These are phyloP conservation scores for Aurelia coerulea DNA, from an alignment of 30 jellyfish, hydroid and myxozoan genomes.

Conservation along the genomic window DNA sequence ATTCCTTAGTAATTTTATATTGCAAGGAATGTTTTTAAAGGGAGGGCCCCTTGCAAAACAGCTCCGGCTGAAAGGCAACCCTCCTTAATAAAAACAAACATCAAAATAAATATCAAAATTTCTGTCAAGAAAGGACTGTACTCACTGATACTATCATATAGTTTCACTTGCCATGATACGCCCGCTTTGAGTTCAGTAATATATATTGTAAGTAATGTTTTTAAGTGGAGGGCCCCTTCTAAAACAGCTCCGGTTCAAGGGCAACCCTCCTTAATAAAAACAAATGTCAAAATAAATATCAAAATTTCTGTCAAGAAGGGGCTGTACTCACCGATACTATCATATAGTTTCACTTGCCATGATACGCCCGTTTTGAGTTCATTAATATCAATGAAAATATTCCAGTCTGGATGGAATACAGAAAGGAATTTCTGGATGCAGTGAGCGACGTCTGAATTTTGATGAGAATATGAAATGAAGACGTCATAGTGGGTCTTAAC, in stretches of 20 bases:
- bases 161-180: constrained; percentile 78
- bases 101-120: too few relatives aligned
- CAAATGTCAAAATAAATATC: too few relatives aligned
- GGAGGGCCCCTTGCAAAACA: too few relatives aligned
- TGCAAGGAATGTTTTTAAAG: too few relatives aligned
- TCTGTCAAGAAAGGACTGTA: too few relatives aligned
- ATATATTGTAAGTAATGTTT: background rate
- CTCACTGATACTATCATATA: constrained; percentile 68
- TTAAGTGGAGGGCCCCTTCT: background rate
- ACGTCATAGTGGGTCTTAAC: constrained; percentile 48
- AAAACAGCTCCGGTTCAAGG: too few relatives aligned
- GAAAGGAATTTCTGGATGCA: constrained; percentile 6
- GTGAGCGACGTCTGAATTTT: constrained; percentile 56
- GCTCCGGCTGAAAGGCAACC: too few relatives aligned
- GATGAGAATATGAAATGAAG: constrained; percentile 74
- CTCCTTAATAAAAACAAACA: too few relatives aligned
- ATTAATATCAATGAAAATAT: constrained; percentile 68
- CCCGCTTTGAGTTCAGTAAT: constrained; percentile 72
- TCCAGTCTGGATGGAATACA: constrained; percentile 65
- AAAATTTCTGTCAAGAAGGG: too few relatives aligned
- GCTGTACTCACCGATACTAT: constrained; percentile 56
- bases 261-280: too few relatives aligned
- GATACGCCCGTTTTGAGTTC: constrained; percentile 77
- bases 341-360: constrained; percentile 72
- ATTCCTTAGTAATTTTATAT: too few relatives aligned